Percentiles rank a stretch among this genome's conserved stretches.
Conservation (phyloP, 2,888 invertebrate species). For the Hecatera dysodea region DNA sequence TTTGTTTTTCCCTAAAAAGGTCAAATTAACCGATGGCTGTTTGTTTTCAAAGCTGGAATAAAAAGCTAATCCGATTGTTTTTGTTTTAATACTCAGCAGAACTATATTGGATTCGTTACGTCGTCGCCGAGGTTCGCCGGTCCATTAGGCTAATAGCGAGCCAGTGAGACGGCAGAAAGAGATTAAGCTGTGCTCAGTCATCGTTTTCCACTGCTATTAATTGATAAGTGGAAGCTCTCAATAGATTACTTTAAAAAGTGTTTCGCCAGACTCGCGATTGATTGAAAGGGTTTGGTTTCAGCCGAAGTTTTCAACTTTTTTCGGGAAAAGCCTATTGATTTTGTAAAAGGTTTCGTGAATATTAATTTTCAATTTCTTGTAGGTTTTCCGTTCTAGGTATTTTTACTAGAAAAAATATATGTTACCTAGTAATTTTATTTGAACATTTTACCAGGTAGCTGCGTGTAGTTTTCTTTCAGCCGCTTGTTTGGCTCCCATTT, state of each 20-base stretch:
- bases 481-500: conserved; percentile 34
- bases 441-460: neutral
- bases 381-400: neutral
- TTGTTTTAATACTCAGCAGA: conserved; percentile 74
- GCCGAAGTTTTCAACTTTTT: conserved; percentile 36
- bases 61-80: conserved; percentile 68
- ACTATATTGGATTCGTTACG: conserved; percentile 78
- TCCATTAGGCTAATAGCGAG: conserved; percentile 87
- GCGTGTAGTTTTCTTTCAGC: conserved; percentile 5
- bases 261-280: conserved; percentile 47
- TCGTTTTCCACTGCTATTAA: conserved; percentile 83
- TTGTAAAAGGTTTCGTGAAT: conserved; percentile 35
- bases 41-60: conserved; percentile 50
- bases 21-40: conserved; percentile 37
- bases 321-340: conserved; percentile 21
- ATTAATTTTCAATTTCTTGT: conserved; percentile 29
- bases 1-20: conserved; percentile 40
- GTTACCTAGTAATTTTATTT: neutral
- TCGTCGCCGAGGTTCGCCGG: conserved; percentile 73
- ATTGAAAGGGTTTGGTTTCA: conserved; percentile 49
- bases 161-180: conserved; percentile 86
- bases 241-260: conserved; percentile 71
- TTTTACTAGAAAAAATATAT: too few species aligned
- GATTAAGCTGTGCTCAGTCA: conserved; percentile 86
- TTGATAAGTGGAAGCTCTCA: conserved; percentile 80